Base-by-base conservation (phyloP, 1,140 invertebrate genomes). In the Ceratitis capitata region DNA sequence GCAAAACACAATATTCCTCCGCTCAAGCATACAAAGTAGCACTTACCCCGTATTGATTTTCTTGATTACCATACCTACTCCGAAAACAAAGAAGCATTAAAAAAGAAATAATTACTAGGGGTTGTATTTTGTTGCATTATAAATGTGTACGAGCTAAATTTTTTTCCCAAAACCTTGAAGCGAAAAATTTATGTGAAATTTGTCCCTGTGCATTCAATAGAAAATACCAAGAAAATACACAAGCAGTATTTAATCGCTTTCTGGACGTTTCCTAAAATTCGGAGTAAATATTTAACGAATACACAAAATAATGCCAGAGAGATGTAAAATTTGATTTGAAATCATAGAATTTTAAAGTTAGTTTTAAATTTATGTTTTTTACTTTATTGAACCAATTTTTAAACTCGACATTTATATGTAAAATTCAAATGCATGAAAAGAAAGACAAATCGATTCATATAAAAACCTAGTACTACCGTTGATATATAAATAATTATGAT, bases 221-320 rank as follows among this genome's bases (percentile, higher is more conserved):
- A 5, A 19, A 23, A 16, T 32, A 39, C 23, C n/a, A 12, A n/a
- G n/a, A n/a, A n/a, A n/a, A n/a, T n/a, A n/a, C n/a, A n/a, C n/a
- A n/a, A 45, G 42, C n/a, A n/a, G 3, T 74, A 9, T 74, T 42
- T 78, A 45, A 45, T 78, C n/a, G 35, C 69, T 78, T 78, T 78
- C 69, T 78, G 69, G 69, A 26, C 69, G 69, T 78, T 78, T 78
- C 69, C 69, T 78, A 78, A 78, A 78, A 78, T 78, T 78, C 69
- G 69, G 39, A 47, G 29, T 61, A 26, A 23, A 47, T 6, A 64
- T 12, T 9, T 26, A 26, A 78, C n/a, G 69, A 78, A 39, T 39
- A 69, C 12, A n/a, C 3, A 9, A 45, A 78, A 23, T 78, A 14
- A 45, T 78, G 32, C 69, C 69, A 78, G 69, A 78, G 19, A n/a